phyloP scores from a whole-genome alignment of 2,113 vertebrate genomes.

The Gadus macrocephalus region DNA sequence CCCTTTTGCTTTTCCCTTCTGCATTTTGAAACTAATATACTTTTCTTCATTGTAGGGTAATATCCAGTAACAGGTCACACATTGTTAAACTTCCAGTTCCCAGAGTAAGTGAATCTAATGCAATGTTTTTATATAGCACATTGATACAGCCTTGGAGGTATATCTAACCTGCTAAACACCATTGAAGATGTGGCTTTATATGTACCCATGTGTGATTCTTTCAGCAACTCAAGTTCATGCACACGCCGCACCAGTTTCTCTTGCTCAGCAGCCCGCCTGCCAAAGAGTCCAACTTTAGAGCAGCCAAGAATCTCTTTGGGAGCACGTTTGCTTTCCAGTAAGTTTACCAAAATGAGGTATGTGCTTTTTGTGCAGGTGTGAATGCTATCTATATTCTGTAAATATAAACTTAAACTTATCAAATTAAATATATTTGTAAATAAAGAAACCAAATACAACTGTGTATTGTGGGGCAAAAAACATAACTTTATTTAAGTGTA shows the following conservation, averaged over 20 bases:
- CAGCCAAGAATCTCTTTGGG: slow-evolving; percentile 88
- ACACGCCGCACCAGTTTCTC: slow-evolving; percentile 88
- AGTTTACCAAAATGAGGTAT: slow-evolving; percentile 49
- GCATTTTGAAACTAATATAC: not conserved
- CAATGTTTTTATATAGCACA: slow-evolving; percentile 2
- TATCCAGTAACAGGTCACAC: slow-evolving; percentile 91
- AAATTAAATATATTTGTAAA: no score
- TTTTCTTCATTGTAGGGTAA: slow-evolving; percentile 77
- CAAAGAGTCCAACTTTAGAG: slow-evolving; percentile 92
- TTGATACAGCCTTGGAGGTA: not conserved
- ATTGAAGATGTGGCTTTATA: no score
- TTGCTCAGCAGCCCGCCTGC: slow-evolving; percentile 91
- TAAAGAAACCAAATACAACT: no score
- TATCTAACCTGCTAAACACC: not conserved
- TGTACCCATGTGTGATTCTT: not conserved
- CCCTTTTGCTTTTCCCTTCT: not conserved
- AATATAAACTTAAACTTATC: no score
- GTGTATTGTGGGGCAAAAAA: no score
- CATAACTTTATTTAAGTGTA: no score
- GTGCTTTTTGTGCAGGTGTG: slow-evolving; percentile 3
- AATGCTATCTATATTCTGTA: not conserved
- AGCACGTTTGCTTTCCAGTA: slow-evolving; percentile 93
- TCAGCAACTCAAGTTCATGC: slow-evolving; percentile 93
- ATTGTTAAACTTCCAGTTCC: slow-evolving; percentile 88
- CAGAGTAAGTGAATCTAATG: slow-evolving; percentile 74